phyloP scores from a whole-genome alignment of 2,888 invertebrate species.

The Tinea semifulvella region DNA sequence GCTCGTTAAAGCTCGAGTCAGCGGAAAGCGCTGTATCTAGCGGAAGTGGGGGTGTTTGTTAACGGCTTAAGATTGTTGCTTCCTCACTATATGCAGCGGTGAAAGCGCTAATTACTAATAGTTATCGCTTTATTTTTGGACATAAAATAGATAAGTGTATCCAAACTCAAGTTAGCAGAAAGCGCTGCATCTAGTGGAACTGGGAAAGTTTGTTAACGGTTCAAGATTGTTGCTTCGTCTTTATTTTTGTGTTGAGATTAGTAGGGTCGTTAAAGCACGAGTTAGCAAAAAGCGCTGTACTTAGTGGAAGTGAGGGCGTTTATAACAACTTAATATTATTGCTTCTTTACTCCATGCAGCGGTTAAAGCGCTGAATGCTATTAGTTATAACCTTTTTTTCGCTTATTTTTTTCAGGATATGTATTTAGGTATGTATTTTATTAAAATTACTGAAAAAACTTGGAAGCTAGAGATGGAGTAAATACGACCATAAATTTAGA shows the following conservation, averaged over 20 bases:
- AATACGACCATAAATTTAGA: no score
- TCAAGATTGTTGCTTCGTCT: slow-evolving; percentile 4
- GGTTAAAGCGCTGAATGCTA: neutral
- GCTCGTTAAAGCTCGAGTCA: slow-evolving; percentile 10
- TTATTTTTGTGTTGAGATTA: no score
- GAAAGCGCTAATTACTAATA: neutral
- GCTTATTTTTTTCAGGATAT: no score
- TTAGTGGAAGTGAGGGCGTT: no score
- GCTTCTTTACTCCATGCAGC: slow-evolving; percentile 2
- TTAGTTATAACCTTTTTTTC: neutral
- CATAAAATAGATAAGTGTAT: no score
- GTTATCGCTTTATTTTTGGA: neutral
- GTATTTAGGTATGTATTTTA: no score
- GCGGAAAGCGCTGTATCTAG: slow-evolving; percentile 10
- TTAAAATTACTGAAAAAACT: no score
- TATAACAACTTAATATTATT: no score
- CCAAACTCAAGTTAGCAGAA: neutral
- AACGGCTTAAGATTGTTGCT: neutral
- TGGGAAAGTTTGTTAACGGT: neutral
- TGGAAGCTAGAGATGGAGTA: no score
- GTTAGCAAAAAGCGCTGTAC: no score
- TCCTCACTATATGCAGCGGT: slow-evolving; percentile 5
- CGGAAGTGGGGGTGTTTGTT: neutral
- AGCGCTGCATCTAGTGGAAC: slow-evolving; percentile 9
- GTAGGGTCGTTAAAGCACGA: no score